These are phyloP conservation scores for Drosophila maculinotata DNA, from an alignment of 2,888 invertebrate genomes.

Conservation along the genomic window DNA sequence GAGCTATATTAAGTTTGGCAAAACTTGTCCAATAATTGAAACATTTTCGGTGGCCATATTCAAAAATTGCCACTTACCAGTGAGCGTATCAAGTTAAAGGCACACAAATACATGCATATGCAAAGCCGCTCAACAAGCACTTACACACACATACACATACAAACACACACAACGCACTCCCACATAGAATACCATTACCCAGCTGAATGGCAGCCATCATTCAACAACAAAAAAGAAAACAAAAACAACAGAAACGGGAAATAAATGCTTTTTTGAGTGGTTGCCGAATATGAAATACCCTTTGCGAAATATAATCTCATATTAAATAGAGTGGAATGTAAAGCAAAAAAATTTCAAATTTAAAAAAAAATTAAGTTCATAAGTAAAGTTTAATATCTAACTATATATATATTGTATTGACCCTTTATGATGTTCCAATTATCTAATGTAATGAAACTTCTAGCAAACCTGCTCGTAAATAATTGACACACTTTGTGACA, in stretches of 20 bases:
- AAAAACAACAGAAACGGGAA: conserved; percentile 25
- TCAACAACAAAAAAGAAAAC: conserved; percentile 41
- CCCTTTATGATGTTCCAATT: no score
- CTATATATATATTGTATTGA: no score
- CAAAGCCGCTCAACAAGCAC: conserved; percentile 44
- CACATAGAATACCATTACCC: conserved; percentile 45
- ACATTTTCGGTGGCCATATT: conserved; percentile 47
- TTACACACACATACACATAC: conserved; percentile 11
- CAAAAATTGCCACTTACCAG: conserved; percentile 45
- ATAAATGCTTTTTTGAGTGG: not conserved
- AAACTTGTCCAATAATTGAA: conserved; percentile 64
- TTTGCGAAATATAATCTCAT: not conserved
- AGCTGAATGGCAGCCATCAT: conserved; percentile 64
- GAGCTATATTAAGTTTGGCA: conserved; percentile 20
- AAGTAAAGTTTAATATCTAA: no score
- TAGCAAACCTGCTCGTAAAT: no score
- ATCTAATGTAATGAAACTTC: no score
- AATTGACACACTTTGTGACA: not conserved
- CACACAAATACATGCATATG: conserved; percentile 40
- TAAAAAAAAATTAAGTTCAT: no score
- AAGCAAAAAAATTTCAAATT: no score
- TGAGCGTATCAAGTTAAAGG: conserved; percentile 47
- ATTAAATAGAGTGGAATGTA: not conserved
- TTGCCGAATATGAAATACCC: not conserved
- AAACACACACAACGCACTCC: conserved; percentile 14